Base-by-base conservation (phyloP, 2,888 invertebrate species). In the Clunio marinus region DNA sequence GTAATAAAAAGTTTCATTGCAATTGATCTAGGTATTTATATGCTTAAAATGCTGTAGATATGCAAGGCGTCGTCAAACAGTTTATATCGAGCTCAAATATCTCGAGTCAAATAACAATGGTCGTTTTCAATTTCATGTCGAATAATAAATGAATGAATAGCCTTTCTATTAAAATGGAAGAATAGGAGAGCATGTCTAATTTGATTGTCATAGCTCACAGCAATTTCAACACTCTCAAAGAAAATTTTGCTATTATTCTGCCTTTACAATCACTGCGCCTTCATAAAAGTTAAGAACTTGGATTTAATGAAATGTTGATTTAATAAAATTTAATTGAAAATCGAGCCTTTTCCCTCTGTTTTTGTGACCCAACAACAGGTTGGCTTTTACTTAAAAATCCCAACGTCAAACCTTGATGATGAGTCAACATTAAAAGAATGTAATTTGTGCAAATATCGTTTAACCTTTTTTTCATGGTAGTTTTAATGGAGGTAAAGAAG, bases 241-340 rank as follows among this genome's bases (percentile, higher is more conserved):
- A 25, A 10, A 55, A 24, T 8, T n/a, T 13, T 24, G 55, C 24
- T 24, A 25, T 55, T 13, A 55, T 17, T 7, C n/a, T 45, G n/a
- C 22, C 15, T n/a, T 7, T 8, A n/a, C 37, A 60, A 32, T 60
- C 20, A 2, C 60, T 35, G 37, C 17, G 37, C 22, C 55, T 22
- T 55, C 17, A 15, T 32, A 17, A 35, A 10, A 17, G 8, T 60
- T 15, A 22, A 35, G 7, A 22, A 20, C 8, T 32, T 37, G 15
- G 7, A 35, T 60, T 35, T 32, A n/a, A 35, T 60, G 22, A 45
- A 63, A 63, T 63, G 63, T 27, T 45, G 22, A 63, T 46, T 63
- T 45, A 63, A 63, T 46, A 63, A 46, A 63, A 63, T 46, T 63
- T 63, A 63, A 63, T 63, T 63, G 41, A 17, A 24, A 32, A 27